Evolutionary conservation across 1,140 invertebrate species (phyloP).

Genomic region (Trachymyrmex cornetzi): DNA sequence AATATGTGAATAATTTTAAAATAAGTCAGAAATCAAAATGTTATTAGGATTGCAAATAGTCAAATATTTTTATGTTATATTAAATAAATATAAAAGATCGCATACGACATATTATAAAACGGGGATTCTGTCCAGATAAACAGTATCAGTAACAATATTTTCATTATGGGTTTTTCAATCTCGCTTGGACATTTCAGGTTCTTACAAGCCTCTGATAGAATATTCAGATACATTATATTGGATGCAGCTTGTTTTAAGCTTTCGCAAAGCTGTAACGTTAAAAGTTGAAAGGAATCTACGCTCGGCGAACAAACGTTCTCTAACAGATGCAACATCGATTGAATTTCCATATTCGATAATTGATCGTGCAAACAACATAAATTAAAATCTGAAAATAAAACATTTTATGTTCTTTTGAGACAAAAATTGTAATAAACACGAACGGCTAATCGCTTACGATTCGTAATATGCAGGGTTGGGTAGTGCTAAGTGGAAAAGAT

Average conservation of each 20-base stretch:
- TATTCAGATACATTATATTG: conserved; percentile 92
- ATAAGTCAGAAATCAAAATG: background rate
- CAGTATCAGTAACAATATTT: conserved; percentile 92
- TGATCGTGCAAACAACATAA: conserved; percentile 92
- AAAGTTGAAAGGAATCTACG: conserved; percentile 90
- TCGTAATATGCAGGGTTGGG: too few relatives aligned
- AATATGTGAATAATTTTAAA: conserved; percentile 2
- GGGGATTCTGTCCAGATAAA: conserved; percentile 94
- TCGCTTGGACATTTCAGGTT: conserved; percentile 87
- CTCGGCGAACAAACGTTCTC: conserved; percentile 92
- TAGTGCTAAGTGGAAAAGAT: too few relatives aligned
- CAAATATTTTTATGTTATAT: background rate
- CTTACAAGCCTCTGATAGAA: conserved; percentile 91
- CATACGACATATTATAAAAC: conserved; percentile 89
- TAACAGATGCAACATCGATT: conserved; percentile 91
- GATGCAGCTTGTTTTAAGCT: conserved; percentile 91
- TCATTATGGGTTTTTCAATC: conserved; percentile 89
- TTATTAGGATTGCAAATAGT: background rate
- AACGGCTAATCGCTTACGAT: background rate
- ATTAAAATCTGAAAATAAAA: conserved; percentile 90
- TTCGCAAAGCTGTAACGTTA: conserved; percentile 87
- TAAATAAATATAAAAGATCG: background rate
- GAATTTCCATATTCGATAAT: conserved; percentile 90
- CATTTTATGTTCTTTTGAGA: background rate
- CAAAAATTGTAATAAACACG: background rate